Evolutionary conservation across 2,113 vertebrate genomes (phyloP), one percentile per base, ranked within the genome.

Genomic region (Misgurnus mizolepis): DNA sequence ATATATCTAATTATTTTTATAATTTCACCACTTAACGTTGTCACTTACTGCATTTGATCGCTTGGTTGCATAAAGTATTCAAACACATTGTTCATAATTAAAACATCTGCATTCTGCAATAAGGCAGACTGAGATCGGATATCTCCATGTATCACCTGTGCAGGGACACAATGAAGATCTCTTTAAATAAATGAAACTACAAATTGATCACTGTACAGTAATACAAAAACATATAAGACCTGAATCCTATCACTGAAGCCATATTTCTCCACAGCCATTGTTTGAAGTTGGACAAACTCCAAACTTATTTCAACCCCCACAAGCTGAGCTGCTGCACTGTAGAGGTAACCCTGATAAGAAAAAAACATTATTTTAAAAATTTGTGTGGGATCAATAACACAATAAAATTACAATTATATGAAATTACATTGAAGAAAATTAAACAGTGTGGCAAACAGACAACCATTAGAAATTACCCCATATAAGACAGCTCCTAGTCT

Each of bases 21-120:
- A n/a, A n/a, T n/a, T n/a, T n/a, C n/a, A n/a, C n/a, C n/a, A n/a
- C n/a, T n/a, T n/a, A 14, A 53, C 41, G 27, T 1, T 60, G 12
- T 64, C 34, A 68, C 79, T 80, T 91, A 98, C 97, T 93, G 95
- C 87, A 91, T 83, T 89, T 97, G 96, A 82, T 95, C 90, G 72
- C 73, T 84, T 80, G 91, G 92, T 85, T 96, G 93, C 91, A 98
- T 91, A 88, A 99, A 99, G 88, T 94, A 99, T 92, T 99, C 95
- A 43, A 98, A 99, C 77, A 98, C 96, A 80, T 98, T 98, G 93
- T 98, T 98, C 95, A 99, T 95, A 85, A 98, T 87, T 86, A 98
- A 85, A 84, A 97, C 92, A 82, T 98, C 96, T 61, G 96, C 89
- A 66, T 89, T 91, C 80, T 95, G 93, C 84, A 99, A 92, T 83